Conservation (phyloP, 1,140 invertebrate genomes). For the Atta texana region DNA sequence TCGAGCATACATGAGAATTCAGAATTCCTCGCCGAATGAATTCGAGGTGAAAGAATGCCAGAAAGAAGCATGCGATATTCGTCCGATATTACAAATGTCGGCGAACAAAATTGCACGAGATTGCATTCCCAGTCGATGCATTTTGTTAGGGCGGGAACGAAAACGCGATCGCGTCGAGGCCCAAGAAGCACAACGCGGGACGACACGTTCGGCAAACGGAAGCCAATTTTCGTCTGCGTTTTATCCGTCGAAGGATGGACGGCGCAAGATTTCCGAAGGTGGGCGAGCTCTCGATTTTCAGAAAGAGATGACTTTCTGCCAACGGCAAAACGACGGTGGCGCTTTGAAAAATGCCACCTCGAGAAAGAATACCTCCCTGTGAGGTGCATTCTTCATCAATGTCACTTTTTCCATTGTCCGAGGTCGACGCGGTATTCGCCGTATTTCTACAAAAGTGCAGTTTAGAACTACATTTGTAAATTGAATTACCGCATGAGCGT, state of each 20-base stretch:
- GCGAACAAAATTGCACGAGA: constrained; percentile 31
- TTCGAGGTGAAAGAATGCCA: constrained; percentile 16
- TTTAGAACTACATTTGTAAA: constrained; percentile 36
- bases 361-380: constrained; percentile 11
- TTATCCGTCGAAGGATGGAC: constrained; percentile 28
- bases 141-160: constrained; percentile 8
- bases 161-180: background rate
- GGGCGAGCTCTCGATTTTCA: constrained; percentile 37
- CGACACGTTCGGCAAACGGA: constrained; percentile 35
- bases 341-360: constrained; percentile 53
- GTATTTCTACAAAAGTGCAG: constrained; percentile 20
- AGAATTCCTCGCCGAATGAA: constrained; percentile 10
- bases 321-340: constrained; percentile 11
- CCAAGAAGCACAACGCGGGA: background rate
- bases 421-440: background rate
- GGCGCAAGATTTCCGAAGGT: constrained; percentile 34
- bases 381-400: constrained; percentile 51
- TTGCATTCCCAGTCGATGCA: constrained; percentile 33
- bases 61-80: constrained; percentile 19
- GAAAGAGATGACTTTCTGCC: constrained; percentile 48
- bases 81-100: background rate
- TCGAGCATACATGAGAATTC: constrained; percentile 1
- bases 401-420: constrained; percentile 50
- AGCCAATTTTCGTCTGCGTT: constrained; percentile 48
- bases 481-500: constrained; percentile 21